phyloP scores from a whole-genome alignment of 2,113 vertebrate genomes.

The zebrafish (Danio rerio) region DNA sequence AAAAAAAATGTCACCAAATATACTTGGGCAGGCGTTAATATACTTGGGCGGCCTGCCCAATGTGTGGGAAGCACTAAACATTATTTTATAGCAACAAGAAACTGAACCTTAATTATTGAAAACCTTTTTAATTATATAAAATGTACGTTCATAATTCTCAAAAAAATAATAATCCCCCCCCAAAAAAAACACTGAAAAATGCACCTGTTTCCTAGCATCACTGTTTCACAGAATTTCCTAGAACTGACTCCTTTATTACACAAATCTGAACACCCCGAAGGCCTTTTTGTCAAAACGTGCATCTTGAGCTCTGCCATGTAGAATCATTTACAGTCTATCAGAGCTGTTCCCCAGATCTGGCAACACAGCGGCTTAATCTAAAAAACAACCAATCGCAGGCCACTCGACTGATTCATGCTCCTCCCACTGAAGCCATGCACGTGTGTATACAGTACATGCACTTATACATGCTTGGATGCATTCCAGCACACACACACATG shows the following conservation, averaged over 20 bases:
- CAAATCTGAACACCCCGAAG: constrained; percentile 16
- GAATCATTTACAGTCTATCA: constrained; percentile 51
- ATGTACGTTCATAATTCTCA: neutral
- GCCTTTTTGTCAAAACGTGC: constrained; percentile 30
- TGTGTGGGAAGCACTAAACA: too few relatives aligned
- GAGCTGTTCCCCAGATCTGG: constrained; percentile 37
- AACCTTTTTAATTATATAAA: neutral
- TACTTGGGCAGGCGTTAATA: too few relatives aligned
- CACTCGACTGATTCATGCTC: neutral
- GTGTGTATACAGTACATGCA: neutral
- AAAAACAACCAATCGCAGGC: constrained; percentile 38
- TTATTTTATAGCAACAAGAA: too few relatives aligned
- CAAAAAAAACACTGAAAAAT: too few relatives aligned
- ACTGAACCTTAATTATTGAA: too few relatives aligned
- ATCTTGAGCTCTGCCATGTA: constrained; percentile 44
- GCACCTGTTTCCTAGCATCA: too few relatives aligned
- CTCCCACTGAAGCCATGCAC: constrained; percentile 14
- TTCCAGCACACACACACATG: neutral
- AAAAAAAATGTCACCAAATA: too few relatives aligned
- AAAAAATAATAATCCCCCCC: neutral
- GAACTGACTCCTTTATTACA: constrained; percentile 5
- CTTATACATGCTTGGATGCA: neutral
- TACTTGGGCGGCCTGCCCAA: too few relatives aligned
- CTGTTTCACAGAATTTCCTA: neutral
- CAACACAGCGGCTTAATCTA: constrained; percentile 47